A percentile compares a stretch with the other conserved stretches of the same genome.
Conservation (phyloP, 2,888 invertebrate species). For the Caenorhabditis zanzibari region DNA sequence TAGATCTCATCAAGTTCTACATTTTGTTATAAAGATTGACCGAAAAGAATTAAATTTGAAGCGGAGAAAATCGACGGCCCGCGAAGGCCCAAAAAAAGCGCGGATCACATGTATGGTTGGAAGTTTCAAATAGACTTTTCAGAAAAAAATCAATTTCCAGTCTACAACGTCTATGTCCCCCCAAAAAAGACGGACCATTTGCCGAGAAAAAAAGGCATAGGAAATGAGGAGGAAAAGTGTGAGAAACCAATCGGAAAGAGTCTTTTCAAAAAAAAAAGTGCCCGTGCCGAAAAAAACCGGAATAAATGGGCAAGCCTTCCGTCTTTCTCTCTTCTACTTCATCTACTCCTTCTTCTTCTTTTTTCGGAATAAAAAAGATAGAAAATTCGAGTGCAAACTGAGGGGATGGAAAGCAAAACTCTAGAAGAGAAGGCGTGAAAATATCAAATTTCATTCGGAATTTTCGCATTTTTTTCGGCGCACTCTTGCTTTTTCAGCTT, state of each 20-base stretch:
- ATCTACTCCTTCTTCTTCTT: neutral
- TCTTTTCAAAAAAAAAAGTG: slow-evolving; percentile 24
- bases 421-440: slow-evolving; percentile 6
- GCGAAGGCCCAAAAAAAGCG: too few relatives aligned
- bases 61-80: too few relatives aligned
- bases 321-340: too few relatives aligned
- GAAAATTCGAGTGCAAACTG: slow-evolving; percentile 7
- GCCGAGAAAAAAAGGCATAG: slow-evolving; percentile 15
- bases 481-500: slow-evolving; percentile 7
- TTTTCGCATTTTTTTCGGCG: neutral
- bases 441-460: slow-evolving; percentile 44
- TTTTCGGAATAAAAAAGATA: slow-evolving; percentile 17
- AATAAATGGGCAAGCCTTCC: slow-evolving; percentile 11
- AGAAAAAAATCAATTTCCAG: neutral
- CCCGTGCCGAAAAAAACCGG: slow-evolving; percentile 9
- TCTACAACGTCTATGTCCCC: neutral
- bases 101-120: too few relatives aligned
- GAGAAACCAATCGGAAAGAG: slow-evolving; percentile 46
- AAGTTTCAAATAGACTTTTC: neutral
- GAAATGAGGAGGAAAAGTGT: slow-evolving; percentile 37
- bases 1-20: too few relatives aligned
- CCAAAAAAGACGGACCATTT: neutral
- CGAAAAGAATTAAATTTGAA: too few relatives aligned
- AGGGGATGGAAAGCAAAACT: neutral
- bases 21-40: too few relatives aligned